Conservation (phyloP, 2,113 vertebrate species). For the Capreolus pygargus region DNA sequence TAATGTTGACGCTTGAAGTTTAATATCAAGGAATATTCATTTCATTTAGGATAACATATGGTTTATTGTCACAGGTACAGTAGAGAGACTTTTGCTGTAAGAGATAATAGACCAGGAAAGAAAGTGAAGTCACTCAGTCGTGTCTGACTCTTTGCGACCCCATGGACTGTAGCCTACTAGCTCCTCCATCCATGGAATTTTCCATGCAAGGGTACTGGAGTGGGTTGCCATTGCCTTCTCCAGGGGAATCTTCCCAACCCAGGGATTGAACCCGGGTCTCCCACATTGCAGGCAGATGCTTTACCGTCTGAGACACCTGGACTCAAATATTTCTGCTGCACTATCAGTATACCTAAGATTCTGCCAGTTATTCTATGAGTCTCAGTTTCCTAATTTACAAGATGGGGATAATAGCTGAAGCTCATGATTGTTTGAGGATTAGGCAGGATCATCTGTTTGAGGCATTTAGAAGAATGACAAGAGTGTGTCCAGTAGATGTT, state of each 20-base stretch:
- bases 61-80: neutral
- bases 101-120: neutral
- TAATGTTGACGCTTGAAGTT: neutral
- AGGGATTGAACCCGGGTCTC: fast-evolving
- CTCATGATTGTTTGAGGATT: neutral
- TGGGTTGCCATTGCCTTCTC: neutral
- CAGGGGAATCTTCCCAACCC: neutral
- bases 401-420: neutral
- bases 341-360: neutral
- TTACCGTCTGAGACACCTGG: neutral
- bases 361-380: neutral
- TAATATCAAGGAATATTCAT: neutral
- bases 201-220: neutral
- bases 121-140: fast-evolving
- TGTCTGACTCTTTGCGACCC: neutral
- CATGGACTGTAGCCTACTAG: neutral
- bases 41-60: neutral
- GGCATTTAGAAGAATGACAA: neutral
- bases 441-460: neutral
- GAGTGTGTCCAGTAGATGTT: neutral
- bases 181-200: neutral
- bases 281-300: neutral
- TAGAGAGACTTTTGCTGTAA: neutral
- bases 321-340: neutral
- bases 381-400: neutral